A percentile compares a stretch with the other conserved stretches of the same genome.
Evolutionary conservation across 2,888 invertebrate species (phyloP).

Genomic region (Drosophila nr. perissopoda): DNA sequence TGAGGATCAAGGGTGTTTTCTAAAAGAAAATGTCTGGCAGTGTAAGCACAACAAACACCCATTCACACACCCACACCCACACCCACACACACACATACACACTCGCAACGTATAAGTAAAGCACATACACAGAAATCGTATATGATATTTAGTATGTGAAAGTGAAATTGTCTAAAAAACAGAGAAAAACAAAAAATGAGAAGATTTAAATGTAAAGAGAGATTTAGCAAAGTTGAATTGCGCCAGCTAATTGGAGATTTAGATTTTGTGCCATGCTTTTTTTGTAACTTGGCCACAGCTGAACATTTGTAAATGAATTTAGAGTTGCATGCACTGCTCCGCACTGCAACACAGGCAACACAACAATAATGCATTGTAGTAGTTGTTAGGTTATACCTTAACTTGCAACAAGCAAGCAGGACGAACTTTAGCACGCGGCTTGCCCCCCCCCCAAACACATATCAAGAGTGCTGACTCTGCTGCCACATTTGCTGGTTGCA

Average conservation of each 20-base stretch:
- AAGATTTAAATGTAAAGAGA: constrained; percentile 22
- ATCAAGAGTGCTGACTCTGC: constrained; percentile 16
- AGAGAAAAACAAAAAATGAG: neutral
- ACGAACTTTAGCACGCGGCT: constrained; percentile 51
- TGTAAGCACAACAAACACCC: constrained; percentile 33
- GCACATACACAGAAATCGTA: constrained; percentile 39
- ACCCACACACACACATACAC: constrained; percentile 10
- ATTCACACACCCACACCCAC: constrained; percentile 7
- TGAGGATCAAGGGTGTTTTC: constrained; percentile 65
- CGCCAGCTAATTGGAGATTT: constrained; percentile 49
- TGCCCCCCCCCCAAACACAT: constrained; percentile 39
- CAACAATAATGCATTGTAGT: constrained; percentile 37
- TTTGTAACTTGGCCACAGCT: constrained; percentile 59
- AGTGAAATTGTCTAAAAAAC: constrained; percentile 18
- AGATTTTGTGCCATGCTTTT: constrained; percentile 45
- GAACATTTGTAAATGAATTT: constrained; percentile 75
- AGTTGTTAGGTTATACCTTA: constrained; percentile 33
- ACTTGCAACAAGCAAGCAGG: constrained; percentile 32
- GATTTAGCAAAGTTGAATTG: constrained; percentile 20
- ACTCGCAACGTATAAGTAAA: constrained; percentile 37
- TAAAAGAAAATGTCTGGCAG: constrained; percentile 65
- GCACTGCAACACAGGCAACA: constrained; percentile 45
- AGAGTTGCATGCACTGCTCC: constrained; percentile 53
- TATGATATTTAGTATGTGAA: constrained; percentile 57
- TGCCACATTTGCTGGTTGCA: constrained; percentile 10